These are phyloP conservation scores for Druon quercuslanigerum DNA, from an alignment of 1,140 invertebrate species.

Conservation along the genomic window DNA sequence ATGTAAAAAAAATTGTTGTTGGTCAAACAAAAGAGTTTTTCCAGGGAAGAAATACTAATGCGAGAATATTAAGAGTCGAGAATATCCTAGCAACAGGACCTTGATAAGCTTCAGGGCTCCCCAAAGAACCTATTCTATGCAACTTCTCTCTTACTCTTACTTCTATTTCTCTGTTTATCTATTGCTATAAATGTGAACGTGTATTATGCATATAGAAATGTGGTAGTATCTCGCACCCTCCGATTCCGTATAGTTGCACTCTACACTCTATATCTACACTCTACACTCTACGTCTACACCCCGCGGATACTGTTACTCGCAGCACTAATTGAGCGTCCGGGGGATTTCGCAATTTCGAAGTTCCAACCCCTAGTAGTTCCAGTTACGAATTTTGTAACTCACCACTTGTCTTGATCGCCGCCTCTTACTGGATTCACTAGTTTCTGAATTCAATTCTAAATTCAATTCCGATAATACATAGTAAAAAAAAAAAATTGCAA, in stretches of 20 bases:
- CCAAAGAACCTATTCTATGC: constrained; percentile 35
- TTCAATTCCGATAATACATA: no score
- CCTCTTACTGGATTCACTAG: background rate
- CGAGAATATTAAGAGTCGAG: constrained; percentile 29
- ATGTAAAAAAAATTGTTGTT: no score
- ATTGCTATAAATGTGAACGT: background rate
- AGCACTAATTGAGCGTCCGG: constrained; percentile 52
- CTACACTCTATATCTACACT: no score
- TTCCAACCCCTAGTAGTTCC: constrained; percentile 33
- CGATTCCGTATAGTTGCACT: background rate
- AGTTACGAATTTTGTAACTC: constrained; percentile 14
- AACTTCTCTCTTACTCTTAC: background rate
- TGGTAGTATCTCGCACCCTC: constrained; percentile 29
- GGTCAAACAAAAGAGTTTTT: no score
- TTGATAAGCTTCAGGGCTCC: constrained; percentile 48
- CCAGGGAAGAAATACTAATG: background rate
- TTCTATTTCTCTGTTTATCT: background rate
- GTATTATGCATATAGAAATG: background rate
- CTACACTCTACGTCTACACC: background rate
- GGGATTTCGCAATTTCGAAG: constrained; percentile 49
- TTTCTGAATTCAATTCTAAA: no score
- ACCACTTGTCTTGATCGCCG: constrained; percentile 22
- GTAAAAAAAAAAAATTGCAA: no score
- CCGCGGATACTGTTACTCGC: constrained; percentile 49
- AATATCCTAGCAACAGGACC: constrained; percentile 40